phyloP scores from a whole-genome alignment of 2,113 vertebrate species.

The Trichechus manatus region DNA sequence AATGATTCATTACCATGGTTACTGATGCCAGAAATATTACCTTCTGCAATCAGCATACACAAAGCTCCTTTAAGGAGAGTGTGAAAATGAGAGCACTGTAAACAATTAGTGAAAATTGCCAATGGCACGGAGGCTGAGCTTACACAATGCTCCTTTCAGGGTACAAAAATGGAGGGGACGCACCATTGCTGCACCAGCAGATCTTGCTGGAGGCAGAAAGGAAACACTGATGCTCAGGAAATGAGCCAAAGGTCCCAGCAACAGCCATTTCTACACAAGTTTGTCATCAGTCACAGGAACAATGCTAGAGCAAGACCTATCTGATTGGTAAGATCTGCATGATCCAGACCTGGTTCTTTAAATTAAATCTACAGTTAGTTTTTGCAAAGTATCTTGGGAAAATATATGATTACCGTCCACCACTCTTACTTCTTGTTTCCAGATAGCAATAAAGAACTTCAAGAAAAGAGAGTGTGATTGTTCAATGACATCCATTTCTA shows the following conservation, averaged over 20 bases:
- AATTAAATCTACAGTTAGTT: not conserved
- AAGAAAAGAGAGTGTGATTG: not conserved
- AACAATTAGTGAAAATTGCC: conserved; percentile 87
- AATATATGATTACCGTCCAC: not conserved
- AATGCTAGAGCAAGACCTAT: not conserved
- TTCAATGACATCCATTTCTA: not conserved
- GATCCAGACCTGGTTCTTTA: not conserved
- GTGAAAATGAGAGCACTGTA: conserved; percentile 84
- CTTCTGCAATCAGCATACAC: conserved; percentile 87
- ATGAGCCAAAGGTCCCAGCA: not conserved
- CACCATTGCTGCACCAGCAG: not conserved
- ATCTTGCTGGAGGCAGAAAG: not conserved
- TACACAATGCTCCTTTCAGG: conserved; percentile 74
- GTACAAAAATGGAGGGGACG: not conserved
- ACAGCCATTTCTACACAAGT: not conserved
- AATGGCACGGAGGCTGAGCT: conserved; percentile 68
- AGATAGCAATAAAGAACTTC: not conserved
- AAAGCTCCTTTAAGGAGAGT: conserved; percentile 86
- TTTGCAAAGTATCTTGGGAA: not conserved
- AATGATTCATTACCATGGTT: conserved; percentile 91
- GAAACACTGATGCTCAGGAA: not conserved
- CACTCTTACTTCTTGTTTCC: not conserved
- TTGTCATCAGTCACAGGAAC: not conserved
- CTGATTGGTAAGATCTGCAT: not conserved
- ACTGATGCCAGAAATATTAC: conserved; percentile 89